Base-by-base conservation (phyloP, 2,888 invertebrate genomes). In the Phragmatobia fuliginosa region DNA sequence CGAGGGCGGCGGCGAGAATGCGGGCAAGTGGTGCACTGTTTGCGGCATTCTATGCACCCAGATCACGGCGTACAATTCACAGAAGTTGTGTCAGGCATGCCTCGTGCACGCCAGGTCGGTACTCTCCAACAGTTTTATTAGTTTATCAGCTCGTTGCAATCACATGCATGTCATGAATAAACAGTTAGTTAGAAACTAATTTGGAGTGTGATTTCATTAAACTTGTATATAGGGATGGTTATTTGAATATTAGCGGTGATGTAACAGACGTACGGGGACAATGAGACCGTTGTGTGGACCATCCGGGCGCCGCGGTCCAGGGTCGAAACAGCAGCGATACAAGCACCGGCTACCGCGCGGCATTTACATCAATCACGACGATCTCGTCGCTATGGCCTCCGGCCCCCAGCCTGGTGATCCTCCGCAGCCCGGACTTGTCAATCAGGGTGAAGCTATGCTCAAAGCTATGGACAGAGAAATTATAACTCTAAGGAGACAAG, bases 301-400 rank as follows among this genome's bases (percentile, higher is more conserved):
- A 76, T 92, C 95, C 82, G 94, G 96, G 83, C 94, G 96, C 82
- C 95, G 96, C 90, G 96, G 96, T 80, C 92, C 92, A 81, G 92
- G 93, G 84, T 90, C 94, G 81, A 95, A 95, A 88, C 93, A 92
- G 87, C 94, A 92, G 88, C 92, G 92, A 82, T 96, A 96, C 95
- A 97, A 97, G 94, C 97, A 98, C 89, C 98, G 98, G 91, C 98
- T 99, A 86, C 99, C 99, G 75, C 97, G 98, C 87, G 99, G 99
- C 94, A 99, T 99, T 97, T 98, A 98, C 96, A 98, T 99, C 95
- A 99, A 98, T 96, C 98, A 99, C 95, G 99, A 99, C 94, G 99
- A 99, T 96, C 96, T 99, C 92, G 97, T 98, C 83, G 97, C 98
- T 84, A 97, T 99, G 96, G 99, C 99, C 75, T 97, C 97, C 78